Base-by-base conservation (phyloP, 1,140 invertebrate species). In the Heliothis subflexa region DNA sequence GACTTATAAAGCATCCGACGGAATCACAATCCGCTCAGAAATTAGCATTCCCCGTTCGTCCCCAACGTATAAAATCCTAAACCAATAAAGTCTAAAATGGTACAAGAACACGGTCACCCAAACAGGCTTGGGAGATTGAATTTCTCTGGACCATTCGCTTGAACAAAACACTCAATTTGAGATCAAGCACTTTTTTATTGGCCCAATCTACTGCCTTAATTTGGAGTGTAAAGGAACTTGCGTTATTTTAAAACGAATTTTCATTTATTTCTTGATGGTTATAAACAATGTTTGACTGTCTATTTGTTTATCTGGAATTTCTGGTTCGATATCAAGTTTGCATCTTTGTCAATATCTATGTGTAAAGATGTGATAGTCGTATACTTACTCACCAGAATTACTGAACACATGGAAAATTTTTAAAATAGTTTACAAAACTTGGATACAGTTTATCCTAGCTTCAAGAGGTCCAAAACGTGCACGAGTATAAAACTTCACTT, bases 131-230 rank as follows among this genome's bases (percentile, higher is more conserved):
- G 28, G 61, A 81, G 76, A 81, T 81, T 81, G 76, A 81, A 81
- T 81, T 81, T 78, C 76, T 47, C 62, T 68, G 64, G 62, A 72
- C 68, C 62, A 75, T 40, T 81, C 80, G 71, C 9, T 70, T 59
- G 86, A 86, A 87, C 85, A 86, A 86, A 85, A 86, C 83, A 85
- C 80, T 84, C 84, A 83, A 87, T 85, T 85, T 86, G 62, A 78
- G 83, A 86, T 85, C 84, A 81, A 82, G 84, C 81, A 81, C 82
- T 81, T 84, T 73, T 87, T 84, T 84, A 74, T 81, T 66, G 14
- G 64, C 52, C 80, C 76, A 78, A 81, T 78, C 72, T 61, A 55
- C 74, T 11, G 79, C 54, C 76, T 78, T 81, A 81, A 81, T 81
- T 78, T 78, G 28, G 55, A 80, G 64, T 71, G 75, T 78, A 78